A percentile compares a stretch with the other conserved stretches of the same genome.
phyloP scores from a whole-genome alignment of 2,888 invertebrate genomes.

The Ctena decussata region DNA sequence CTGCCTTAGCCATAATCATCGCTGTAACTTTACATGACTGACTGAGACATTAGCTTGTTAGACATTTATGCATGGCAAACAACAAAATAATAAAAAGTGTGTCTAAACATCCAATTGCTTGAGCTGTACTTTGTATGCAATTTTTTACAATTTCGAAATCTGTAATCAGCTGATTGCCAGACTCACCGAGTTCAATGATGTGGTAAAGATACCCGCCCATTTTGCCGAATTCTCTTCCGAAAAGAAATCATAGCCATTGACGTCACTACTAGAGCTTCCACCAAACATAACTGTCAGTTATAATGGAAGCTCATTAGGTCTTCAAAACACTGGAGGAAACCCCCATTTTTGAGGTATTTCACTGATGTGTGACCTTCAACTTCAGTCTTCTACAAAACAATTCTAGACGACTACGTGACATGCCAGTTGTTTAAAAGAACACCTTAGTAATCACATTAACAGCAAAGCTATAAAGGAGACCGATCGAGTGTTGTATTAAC shows the following conservation, averaged over 20 bases:
- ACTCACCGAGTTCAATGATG: slow-evolving; percentile 94
- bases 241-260: slow-evolving; percentile 92
- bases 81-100: no score
- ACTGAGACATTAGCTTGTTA: no score
- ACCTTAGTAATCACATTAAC: not conserved
- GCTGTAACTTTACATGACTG: no score
- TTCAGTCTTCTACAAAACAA: slow-evolving; percentile 39
- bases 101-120: no score
- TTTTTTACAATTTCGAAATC: not conserved
- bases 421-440: not conserved
- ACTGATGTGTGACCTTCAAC: slow-evolving; percentile 69
- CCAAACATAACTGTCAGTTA: slow-evolving; percentile 70
- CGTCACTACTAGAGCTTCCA: slow-evolving; percentile 64
- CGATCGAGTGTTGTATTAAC: not conserved
- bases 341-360: slow-evolving; percentile 67
- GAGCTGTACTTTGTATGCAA: no score
- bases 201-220: slow-evolving; percentile 97
- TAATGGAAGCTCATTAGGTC: slow-evolving; percentile 30
- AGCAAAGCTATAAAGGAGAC: not conserved
- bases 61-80: no score
- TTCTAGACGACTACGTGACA: not conserved
- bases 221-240: slow-evolving; percentile 95
- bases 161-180: not conserved
- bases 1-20: no score
- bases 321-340: slow-evolving; percentile 52